Percentiles rank a stretch among this genome's conserved stretches.
These are phyloP conservation scores for Gerris lacustris DNA, from an alignment of 2,888 invertebrate genomes.

Conservation along the genomic window DNA sequence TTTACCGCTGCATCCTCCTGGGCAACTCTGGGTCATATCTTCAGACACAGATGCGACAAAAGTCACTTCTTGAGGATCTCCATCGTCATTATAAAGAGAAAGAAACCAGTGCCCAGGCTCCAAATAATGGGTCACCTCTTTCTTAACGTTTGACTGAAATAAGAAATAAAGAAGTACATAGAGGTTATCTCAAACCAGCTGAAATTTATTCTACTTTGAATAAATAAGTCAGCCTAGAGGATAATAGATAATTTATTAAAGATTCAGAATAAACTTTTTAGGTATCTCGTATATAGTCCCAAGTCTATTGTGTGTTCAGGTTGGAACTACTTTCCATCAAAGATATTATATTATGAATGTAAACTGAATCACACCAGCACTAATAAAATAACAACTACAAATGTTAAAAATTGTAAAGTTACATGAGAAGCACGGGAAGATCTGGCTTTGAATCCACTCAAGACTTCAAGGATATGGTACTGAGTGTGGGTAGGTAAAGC, in stretches of 20 bases:
- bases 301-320: too few relatives aligned
- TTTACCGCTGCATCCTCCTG: conserved; percentile 90
- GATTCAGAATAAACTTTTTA: too few relatives aligned
- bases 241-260: too few relatives aligned
- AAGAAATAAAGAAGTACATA: conserved; percentile 8
- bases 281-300: too few relatives aligned
- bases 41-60: conserved; percentile 74
- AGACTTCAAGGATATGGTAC: conserved; percentile 87
- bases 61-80: conserved; percentile 74
- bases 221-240: conserved; percentile 6
- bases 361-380: too few relatives aligned
- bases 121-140: conserved; percentile 88
- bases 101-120: conserved; percentile 95
- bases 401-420: conserved; percentile 40
- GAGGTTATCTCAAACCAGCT: too few relatives aligned
- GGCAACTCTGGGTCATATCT: conserved; percentile 90
- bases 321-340: too few relatives aligned
- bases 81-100: conserved; percentile 89
- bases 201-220: not conserved
- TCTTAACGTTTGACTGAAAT: conserved; percentile 66
- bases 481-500: conserved; percentile 91
- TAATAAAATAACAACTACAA: too few relatives aligned
- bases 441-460: conserved; percentile 78
- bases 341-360: too few relatives aligned
- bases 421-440: conserved; percentile 75